Evolutionary conservation across 2,113 vertebrate genomes (phyloP), one percentile per base, ranked within the genome.

Genomic region (Picathartes gymnocephalus): DNA sequence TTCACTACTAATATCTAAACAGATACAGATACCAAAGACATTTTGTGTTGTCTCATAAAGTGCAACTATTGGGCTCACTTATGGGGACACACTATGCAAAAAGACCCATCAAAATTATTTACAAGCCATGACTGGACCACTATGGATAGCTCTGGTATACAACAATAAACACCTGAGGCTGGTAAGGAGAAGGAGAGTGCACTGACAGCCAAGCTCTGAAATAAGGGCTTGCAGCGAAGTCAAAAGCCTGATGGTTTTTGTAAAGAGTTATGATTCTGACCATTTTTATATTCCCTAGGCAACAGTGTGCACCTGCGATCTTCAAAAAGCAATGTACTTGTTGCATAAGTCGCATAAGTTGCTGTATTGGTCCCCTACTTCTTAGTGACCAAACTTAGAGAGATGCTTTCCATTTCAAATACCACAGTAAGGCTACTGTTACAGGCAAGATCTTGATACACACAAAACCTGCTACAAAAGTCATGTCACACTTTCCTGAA

Each of bases 391-490:
- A 66, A n/a, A 74, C 53, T 70, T 47, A 80, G 47, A 77, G 80
- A 88, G 58, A 92, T 87, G 61, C 42, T 92, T 92, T 85, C 60
- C 28, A 76, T 86, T 80, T 89, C 94, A 84, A 69, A 90, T 31
- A 66, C 23, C 73, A 76, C 57, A 71, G 73, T 5, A 21, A 79
- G 45, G 45, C 80, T 80, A 15, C 56, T 68, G 30, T 85, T 62
- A 77, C 8, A 56, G 33, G 35, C 40, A 86, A 85, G 25, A 87
- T 37, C 71, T 81, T 83, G 66, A 85, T 66, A 56, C 10, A 9
- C n/a, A 57, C 27, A 94, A 83, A 92, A 62, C 35, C 86, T 79
- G 68, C 45, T 60, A 68, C 64, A 60, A 53, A 95, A 92, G 33
- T 77, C 53, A 21, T 1, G 14, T 27, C 79, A 68, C 42, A 11